A percentile compares a stretch with the other conserved stretches of the same genome.
Conservation (phyloP, 2,888 invertebrate species). For the Terebella lapidaria region DNA sequence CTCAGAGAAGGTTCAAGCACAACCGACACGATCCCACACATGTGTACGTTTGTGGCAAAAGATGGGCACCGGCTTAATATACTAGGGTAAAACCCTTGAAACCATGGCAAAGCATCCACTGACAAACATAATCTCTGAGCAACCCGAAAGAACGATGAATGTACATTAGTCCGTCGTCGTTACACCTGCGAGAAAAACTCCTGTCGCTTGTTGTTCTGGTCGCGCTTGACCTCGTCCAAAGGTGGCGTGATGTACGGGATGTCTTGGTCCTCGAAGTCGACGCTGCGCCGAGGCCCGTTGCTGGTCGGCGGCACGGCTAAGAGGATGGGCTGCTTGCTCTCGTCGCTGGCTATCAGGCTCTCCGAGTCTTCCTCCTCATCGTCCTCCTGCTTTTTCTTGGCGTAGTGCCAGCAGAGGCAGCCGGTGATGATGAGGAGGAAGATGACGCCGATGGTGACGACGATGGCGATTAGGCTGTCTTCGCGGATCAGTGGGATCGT, state of each 20-base stretch:
- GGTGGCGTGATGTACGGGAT: constrained; percentile 21
- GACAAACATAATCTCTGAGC: too few species aligned
- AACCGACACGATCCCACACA: too few species aligned
- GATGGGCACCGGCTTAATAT: too few species aligned
- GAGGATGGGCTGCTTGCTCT: neutral
- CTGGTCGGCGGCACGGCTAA: neutral
- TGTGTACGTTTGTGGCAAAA: too few species aligned
- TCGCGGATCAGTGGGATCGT: constrained; percentile 12
- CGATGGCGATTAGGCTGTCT: constrained; percentile 13
- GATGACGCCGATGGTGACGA: constrained; percentile 7
- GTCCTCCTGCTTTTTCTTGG: neutral
- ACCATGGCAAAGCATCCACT: too few species aligned
- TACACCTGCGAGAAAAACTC: too few species aligned
- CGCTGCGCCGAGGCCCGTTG: neutral
- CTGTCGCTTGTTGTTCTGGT: neutral
- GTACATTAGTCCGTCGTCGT: too few species aligned
- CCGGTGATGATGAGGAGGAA: constrained; percentile 7
- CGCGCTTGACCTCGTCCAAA: neutral
- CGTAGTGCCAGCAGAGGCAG: constrained; percentile 8
- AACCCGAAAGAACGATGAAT: too few species aligned
- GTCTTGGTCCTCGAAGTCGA: constrained; percentile 13
- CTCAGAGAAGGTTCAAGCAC: too few species aligned
- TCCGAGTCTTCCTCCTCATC: constrained; percentile 10
- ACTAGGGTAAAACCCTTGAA: too few species aligned
- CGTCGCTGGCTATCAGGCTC: neutral